Conservation (phyloP, 2,888 invertebrate genomes). For the Orchesella flavescens region DNA sequence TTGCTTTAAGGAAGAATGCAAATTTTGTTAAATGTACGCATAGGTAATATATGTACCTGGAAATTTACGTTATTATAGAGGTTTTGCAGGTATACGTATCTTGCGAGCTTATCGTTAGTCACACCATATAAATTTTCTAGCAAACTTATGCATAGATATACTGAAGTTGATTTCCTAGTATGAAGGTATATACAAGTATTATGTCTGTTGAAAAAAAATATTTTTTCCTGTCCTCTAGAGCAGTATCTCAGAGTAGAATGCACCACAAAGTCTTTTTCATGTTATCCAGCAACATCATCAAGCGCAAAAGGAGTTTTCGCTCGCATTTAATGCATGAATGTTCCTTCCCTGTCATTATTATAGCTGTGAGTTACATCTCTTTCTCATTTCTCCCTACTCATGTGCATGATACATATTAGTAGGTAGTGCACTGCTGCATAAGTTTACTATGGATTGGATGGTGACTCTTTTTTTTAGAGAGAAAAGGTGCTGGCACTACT, state of each 20-base stretch:
- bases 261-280: constrained; percentile 32
- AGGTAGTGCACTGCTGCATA: too few relatives aligned
- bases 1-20: background rate
- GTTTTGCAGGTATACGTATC: constrained; percentile 29
- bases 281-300: constrained; percentile 52
- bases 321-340: background rate
- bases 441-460: too few relatives aligned
- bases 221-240: background rate
- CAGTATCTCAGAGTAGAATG: background rate
- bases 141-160: background rate
- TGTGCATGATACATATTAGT: background rate
- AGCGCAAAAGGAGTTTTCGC: constrained; percentile 22
- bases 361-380: background rate
- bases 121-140: constrained; percentile 6
- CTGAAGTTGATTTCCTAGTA: background rate
- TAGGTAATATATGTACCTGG: constrained; percentile 40
- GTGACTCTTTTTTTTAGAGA: too few relatives aligned
- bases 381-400: background rate
- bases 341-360: background rate
- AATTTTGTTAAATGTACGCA: background rate
- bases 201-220: background rate
- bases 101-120: too few relatives aligned
- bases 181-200: constrained; percentile 9
- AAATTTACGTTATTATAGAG: constrained; percentile 43
- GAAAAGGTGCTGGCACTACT: too few relatives aligned